Conservation (phyloP, 2,797 vertebrate species). For the Prionace glauca region DNA sequence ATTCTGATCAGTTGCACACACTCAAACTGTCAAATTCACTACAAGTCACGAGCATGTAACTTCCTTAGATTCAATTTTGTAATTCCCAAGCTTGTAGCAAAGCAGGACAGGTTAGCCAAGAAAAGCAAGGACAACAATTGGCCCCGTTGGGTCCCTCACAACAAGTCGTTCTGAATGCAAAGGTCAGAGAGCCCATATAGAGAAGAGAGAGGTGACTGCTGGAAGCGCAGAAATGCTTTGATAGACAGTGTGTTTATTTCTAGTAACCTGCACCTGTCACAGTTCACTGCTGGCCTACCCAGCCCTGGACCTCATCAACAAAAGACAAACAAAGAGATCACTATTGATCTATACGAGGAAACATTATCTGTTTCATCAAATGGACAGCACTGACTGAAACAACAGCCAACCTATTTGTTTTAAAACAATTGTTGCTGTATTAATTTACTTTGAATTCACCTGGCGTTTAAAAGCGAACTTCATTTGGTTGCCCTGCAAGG, state of each 20-base stretch:
- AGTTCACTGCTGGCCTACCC: conserved; percentile 53
- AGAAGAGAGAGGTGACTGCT: conserved; percentile 32
- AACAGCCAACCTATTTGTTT: conserved; percentile 30
- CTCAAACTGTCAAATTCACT: background rate
- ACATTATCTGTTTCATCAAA: conserved; percentile 37
- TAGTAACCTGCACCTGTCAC: conserved; percentile 55
- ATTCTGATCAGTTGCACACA: background rate
- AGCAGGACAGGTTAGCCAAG: background rate
- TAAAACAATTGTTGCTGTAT: conserved; percentile 14
- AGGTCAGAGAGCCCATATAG: conserved; percentile 34
- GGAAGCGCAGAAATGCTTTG: rapidly evolving
- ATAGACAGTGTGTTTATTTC: background rate
- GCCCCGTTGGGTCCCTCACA: background rate
- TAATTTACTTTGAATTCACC: conserved; percentile 33
- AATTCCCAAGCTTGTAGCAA: background rate
- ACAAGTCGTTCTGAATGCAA: conserved; percentile 10
- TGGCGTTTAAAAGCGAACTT: background rate
- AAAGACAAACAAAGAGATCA: conserved; percentile 29
- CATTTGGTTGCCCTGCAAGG: background rate
- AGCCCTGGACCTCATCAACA: conserved; percentile 38
- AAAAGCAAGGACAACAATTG: conserved; percentile 23
- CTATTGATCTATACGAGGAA: conserved; percentile 35
- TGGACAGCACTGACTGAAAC: conserved; percentile 35
- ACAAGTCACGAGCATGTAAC: background rate
- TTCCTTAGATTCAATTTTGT: background rate